phyloP scores from a whole-genome alignment of 64 coral and sea anemone species.

The Montipora efflorescens region DNA sequence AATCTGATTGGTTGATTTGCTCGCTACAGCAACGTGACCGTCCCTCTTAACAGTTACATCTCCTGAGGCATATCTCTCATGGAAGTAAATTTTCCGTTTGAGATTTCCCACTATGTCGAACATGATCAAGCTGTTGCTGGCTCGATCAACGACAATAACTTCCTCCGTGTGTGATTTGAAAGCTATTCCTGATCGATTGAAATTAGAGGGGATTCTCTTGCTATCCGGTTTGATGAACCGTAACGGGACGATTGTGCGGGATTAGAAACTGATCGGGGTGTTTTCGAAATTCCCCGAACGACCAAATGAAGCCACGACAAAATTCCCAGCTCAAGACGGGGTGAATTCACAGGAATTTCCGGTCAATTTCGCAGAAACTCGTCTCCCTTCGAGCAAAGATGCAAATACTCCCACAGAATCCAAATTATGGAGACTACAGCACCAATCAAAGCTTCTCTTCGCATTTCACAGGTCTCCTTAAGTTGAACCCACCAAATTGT shows the following conservation, averaged over 20 bases:
- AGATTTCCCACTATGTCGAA: slow-evolving; percentile 35
- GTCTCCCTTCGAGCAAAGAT: slow-evolving; percentile 58
- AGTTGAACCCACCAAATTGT: slow-evolving; percentile 55
- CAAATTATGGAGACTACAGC: slow-evolving; percentile 69
- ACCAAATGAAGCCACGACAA: slow-evolving; percentile 60
- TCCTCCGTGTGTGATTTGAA: slow-evolving; percentile 68
- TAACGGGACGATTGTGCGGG: slow-evolving; percentile 22
- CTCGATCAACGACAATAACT: slow-evolving; percentile 71
- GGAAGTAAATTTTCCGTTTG: slow-evolving; percentile 68
- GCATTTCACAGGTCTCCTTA: slow-evolving; percentile 65
- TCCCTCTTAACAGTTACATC: slow-evolving; percentile 62
- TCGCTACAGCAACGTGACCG: slow-evolving; percentile 77
- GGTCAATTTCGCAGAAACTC: slow-evolving; percentile 77
- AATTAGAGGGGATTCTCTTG: neutral
- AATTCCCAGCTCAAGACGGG: slow-evolving; percentile 71
- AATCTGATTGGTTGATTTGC: slow-evolving; percentile 50
- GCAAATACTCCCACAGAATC: slow-evolving; percentile 76
- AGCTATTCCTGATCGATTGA: slow-evolving; percentile 62
- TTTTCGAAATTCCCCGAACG: slow-evolving; percentile 57
- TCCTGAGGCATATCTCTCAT: slow-evolving; percentile 64
- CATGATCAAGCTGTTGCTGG: slow-evolving; percentile 67
- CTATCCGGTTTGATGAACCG: slow-evolving; percentile 6
- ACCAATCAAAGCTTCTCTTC: slow-evolving; percentile 58
- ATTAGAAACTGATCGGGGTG: slow-evolving; percentile 40
- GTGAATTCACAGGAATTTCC: slow-evolving; percentile 55